A percentile compares a stretch with the other conserved stretches of the same genome.
These are phyloP conservation scores for Drosophila willistoni DNA, from an alignment of 1,140 invertebrate genomes.

Conservation along the genomic window DNA sequence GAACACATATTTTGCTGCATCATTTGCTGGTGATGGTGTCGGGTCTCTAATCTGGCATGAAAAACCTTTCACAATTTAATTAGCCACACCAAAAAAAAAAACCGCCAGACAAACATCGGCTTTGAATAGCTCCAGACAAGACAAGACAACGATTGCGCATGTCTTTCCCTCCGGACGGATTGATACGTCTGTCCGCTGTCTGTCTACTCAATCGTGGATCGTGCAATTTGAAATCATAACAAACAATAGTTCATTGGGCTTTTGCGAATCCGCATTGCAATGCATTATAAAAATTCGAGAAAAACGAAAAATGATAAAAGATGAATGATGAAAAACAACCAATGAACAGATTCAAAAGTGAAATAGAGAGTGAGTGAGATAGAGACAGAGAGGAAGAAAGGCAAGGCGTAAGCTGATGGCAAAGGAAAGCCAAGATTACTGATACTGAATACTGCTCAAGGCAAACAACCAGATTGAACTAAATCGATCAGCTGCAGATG, in stretches of 20 bases:
- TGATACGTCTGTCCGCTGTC: background rate
- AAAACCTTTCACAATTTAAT: slow-evolving; percentile 79
- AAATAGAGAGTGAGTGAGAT: background rate
- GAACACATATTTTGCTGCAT: slow-evolving; percentile 41
- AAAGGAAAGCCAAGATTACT: background rate
- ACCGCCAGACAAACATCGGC: background rate
- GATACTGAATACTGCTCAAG: slow-evolving; percentile 55
- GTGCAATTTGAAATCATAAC: slow-evolving; percentile 42
- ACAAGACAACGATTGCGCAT: slow-evolving; percentile 44
- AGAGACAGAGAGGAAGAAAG: slow-evolving; percentile 14
- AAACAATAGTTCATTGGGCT: slow-evolving; percentile 80
- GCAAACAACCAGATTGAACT: slow-evolving; percentile 58
- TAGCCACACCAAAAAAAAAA: slow-evolving; percentile 35
- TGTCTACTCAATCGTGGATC: slow-evolving; percentile 15
- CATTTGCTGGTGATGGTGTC: slow-evolving; percentile 34
- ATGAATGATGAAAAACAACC: slow-evolving; percentile 6
- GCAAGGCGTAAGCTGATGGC: slow-evolving; percentile 12
- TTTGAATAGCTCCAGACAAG: slow-evolving; percentile 1
- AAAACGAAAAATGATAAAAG: slow-evolving; percentile 13
- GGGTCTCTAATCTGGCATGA: slow-evolving; percentile 48
- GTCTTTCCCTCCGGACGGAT: background rate
- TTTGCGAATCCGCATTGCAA: slow-evolving; percentile 77
- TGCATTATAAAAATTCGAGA: slow-evolving; percentile 26
- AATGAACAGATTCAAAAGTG: background rate
- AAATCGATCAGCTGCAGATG: slow-evolving; percentile 19